Conservation (phyloP, 2,797 vertebrate genomes). For the Knipowitschia caucasica region DNA sequence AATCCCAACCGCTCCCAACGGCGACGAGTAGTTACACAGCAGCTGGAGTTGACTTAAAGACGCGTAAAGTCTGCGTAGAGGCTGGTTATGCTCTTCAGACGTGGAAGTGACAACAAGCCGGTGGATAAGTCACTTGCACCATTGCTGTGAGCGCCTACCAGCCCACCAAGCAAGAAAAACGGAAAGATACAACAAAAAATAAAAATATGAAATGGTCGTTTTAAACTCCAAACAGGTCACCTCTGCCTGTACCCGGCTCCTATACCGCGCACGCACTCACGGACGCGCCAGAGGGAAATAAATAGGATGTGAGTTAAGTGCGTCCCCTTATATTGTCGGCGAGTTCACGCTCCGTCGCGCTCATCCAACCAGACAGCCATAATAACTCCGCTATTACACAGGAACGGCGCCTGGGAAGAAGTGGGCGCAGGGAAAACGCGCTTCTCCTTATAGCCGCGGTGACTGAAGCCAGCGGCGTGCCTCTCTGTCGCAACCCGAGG, state of each 20-base stretch:
- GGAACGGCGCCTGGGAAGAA: constrained; percentile 20
- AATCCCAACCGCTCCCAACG: constrained; percentile 55
- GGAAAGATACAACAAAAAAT: constrained; percentile 57
- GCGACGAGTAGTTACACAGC: constrained; percentile 38
- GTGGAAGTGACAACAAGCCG: constrained; percentile 60
- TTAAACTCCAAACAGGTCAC: constrained; percentile 65
- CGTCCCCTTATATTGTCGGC: constrained; percentile 34
- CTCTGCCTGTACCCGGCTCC: constrained; percentile 23
- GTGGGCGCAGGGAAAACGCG: constrained; percentile 15
- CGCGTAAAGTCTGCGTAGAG: constrained; percentile 47
- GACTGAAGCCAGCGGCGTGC: constrained; percentile 17
- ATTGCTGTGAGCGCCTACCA: constrained; percentile 57
- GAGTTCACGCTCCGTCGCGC: constrained; percentile 30
- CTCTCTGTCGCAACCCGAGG: constrained; percentile 56
- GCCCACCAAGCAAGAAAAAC: constrained; percentile 52
- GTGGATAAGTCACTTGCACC: constrained; percentile 58
- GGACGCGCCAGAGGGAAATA: constrained; percentile 58
- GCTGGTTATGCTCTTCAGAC: constrained; percentile 32
- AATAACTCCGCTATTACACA: constrained; percentile 11
- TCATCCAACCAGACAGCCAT: constrained; percentile 16
- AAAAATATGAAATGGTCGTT: constrained; percentile 53
- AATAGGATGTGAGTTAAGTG: constrained; percentile 48
- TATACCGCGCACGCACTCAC: constrained; percentile 38
- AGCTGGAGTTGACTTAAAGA: constrained; percentile 44
- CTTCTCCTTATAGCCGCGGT: constrained; percentile 8